phyloP scores from a whole-genome alignment of 1,140 invertebrate genomes.

The Himalopsyche phryganea region DNA sequence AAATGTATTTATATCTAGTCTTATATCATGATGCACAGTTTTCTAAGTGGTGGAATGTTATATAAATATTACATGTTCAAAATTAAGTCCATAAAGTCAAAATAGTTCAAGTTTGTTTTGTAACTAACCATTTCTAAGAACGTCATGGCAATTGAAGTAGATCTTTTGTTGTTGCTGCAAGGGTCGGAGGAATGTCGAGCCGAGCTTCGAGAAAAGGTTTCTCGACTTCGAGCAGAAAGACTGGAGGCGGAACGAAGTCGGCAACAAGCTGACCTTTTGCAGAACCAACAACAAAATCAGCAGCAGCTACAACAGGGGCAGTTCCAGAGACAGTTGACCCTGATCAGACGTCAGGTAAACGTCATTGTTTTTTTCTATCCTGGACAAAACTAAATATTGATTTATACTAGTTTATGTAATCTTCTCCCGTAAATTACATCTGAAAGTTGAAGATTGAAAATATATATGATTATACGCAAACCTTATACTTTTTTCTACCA shows the following conservation, averaged over 20 bases:
- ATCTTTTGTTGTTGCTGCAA: constrained; percentile 21
- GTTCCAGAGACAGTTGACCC: constrained; percentile 26
- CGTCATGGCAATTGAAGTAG: constrained; percentile 22
- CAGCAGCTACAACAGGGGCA: constrained; percentile 25
- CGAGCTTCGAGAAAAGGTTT: constrained; percentile 22
- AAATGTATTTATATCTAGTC: too few relatives aligned
- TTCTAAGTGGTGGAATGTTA: too few relatives aligned
- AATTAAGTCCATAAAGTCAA: too few relatives aligned
- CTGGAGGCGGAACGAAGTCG: constrained; percentile 12
- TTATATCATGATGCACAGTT: too few relatives aligned
- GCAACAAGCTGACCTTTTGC: constrained; percentile 5
- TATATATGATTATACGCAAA: too few relatives aligned
- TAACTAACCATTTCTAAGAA: too few relatives aligned
- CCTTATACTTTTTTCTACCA: too few relatives aligned
- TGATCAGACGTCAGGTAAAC: not conserved
- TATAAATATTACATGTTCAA: too few relatives aligned
- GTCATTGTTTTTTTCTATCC: not conserved
- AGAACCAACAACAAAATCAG: constrained; percentile 25
- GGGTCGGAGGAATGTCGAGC: constrained; percentile 18
- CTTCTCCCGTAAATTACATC: too few relatives aligned
- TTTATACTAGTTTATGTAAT: too few relatives aligned
- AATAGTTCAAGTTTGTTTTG: too few relatives aligned
- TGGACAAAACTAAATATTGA: not conserved
- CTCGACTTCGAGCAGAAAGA: constrained; percentile 15
- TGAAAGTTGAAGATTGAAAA: too few relatives aligned